Evolutionary conservation across 2,888 invertebrate genomes (phyloP).

Genomic region (Xestia sexstrigata): DNA sequence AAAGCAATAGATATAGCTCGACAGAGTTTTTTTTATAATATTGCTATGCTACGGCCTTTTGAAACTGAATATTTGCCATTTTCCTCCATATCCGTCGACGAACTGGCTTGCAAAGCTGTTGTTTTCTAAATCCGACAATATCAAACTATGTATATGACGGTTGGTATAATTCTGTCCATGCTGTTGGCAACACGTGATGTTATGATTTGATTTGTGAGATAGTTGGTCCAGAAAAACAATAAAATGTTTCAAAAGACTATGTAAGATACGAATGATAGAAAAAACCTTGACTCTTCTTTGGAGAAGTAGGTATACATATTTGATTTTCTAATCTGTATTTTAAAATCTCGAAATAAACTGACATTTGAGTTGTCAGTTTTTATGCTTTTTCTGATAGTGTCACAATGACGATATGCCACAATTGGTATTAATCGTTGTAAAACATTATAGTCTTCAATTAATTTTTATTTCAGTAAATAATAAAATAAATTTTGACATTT

Average conservation of each 20-base stretch:
- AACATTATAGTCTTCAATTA: constrained; percentile 12
- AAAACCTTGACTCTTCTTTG: neutral
- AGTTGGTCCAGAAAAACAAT: neutral
- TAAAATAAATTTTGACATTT: neutral
- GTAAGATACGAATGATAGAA: neutral
- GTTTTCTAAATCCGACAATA: neutral
- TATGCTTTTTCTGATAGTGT: neutral
- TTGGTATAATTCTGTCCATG: too few species aligned
- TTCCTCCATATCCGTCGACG: neutral
- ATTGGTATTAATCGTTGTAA: constrained; percentile 6
- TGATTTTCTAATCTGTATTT: neutral
- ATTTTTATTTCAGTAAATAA: neutral
- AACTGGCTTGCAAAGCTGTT: neutral
- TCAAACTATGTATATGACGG: too few species aligned
- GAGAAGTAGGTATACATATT: neutral
- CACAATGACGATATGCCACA: neutral
- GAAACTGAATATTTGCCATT: neutral
- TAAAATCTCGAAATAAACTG: neutral
- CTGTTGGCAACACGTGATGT: neutral
- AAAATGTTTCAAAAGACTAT: neutral
- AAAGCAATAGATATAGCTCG: neutral
- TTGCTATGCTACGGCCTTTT: too few species aligned
- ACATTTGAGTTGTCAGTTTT: neutral
- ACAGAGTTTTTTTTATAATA: too few species aligned
- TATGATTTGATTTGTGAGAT: neutral